phyloP scores from a whole-genome alignment of 1,140 invertebrate species.

The Aleiodes sp. region DNA sequence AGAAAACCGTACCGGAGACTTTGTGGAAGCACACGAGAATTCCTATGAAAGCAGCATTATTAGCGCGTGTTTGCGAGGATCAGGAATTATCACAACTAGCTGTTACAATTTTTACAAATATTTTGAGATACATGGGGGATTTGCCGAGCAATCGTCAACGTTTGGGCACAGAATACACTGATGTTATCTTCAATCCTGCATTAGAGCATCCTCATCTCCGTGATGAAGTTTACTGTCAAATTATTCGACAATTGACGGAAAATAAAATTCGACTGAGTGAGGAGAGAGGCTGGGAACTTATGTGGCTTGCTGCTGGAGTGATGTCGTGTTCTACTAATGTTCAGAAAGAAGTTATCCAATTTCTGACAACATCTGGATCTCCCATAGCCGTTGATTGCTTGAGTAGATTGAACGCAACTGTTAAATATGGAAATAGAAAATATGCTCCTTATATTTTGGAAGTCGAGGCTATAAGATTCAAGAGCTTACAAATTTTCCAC shows the following conservation, averaged over 20 bases:
- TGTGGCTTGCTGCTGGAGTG: slow-evolving; percentile 90
- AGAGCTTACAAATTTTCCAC: slow-evolving; percentile 94
- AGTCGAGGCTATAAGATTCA: slow-evolving; percentile 94
- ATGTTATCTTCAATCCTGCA: slow-evolving; percentile 87
- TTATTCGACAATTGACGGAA: slow-evolving; percentile 93
- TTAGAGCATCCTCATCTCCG: slow-evolving; percentile 81
- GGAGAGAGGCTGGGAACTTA: slow-evolving; percentile 91
- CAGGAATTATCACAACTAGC: slow-evolving; percentile 81
- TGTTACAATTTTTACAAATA: slow-evolving; percentile 78
- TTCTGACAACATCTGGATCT: slow-evolving; percentile 82
- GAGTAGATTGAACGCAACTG: slow-evolving; percentile 81
- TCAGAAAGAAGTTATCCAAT: slow-evolving; percentile 72
- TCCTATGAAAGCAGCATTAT: slow-evolving; percentile 84
- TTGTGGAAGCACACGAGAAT: slow-evolving; percentile 87
- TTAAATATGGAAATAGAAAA: slow-evolving; percentile 82
- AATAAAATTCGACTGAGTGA: slow-evolving; percentile 85
- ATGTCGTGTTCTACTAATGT: slow-evolving; percentile 77
- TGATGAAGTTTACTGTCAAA: slow-evolving; percentile 94
- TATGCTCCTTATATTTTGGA: slow-evolving; percentile 93
- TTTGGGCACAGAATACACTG: slow-evolving; percentile 81
- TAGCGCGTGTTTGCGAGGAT: slow-evolving; percentile 82
- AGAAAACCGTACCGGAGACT: slow-evolving; percentile 70
- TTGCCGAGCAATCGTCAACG: slow-evolving; percentile 79
- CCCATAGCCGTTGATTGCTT: slow-evolving; percentile 84
- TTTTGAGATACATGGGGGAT: slow-evolving; percentile 97